These are phyloP conservation scores for Saimiri boliviensis DNA, from an alignment of 2,113 vertebrate genomes.

Conservation along the genomic window DNA sequence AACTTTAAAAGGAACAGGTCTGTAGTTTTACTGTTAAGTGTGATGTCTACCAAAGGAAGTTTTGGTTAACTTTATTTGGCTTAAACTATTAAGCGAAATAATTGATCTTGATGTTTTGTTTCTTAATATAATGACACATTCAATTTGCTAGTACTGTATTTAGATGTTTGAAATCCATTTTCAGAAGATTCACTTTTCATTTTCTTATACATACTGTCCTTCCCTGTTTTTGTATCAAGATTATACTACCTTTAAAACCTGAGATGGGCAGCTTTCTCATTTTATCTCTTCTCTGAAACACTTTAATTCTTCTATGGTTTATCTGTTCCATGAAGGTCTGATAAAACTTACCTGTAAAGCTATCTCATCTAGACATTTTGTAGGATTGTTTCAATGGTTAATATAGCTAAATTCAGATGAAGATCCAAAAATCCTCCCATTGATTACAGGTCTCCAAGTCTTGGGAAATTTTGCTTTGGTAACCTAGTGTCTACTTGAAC, in stretches of 20 bases:
- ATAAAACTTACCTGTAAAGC: not conserved
- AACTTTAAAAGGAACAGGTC: not conserved
- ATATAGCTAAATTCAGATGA: not conserved
- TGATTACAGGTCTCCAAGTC: not conserved
- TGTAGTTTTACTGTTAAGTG: not conserved
- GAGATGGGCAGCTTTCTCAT: not conserved
- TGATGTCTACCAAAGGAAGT: not conserved
- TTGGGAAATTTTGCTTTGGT: not conserved
- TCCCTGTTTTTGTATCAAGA: not conserved
- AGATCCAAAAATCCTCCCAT: not conserved
- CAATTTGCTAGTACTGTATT: not conserved
- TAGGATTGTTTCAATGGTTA: not conserved
- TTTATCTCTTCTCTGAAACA: not conserved
- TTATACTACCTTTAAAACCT: not conserved
- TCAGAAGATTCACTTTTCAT: not conserved
- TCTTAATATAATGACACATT: not conserved
- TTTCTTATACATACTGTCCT: not conserved
- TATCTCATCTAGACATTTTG: not conserved
- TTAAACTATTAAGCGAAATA: not conserved
- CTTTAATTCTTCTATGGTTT: not conserved
- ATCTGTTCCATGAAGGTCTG: not conserved
- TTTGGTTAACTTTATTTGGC: not conserved
- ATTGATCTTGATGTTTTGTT: not conserved
- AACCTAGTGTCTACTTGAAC: not conserved
- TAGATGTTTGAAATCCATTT: not conserved